These are phyloP conservation scores for Spialia ferax DNA, from an alignment of 2,888 invertebrate genomes.

Conservation along the genomic window DNA sequence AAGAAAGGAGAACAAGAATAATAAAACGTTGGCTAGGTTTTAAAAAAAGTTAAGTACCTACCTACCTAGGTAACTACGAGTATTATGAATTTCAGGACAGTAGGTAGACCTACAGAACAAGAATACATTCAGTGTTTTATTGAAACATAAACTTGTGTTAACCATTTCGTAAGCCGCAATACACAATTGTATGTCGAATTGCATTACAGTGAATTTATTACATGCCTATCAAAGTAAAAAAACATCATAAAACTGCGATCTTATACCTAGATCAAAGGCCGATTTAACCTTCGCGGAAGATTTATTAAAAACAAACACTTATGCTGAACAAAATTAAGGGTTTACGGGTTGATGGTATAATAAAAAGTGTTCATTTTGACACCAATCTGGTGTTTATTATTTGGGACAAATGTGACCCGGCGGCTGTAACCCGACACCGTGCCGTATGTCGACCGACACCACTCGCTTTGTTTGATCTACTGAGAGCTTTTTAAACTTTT, in stretches of 20 bases:
- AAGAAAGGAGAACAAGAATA: neutral
- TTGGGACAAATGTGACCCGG: conserved; percentile 82
- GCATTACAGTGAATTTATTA: conserved; percentile 55
- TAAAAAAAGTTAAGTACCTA: too few species aligned
- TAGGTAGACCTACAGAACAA: neutral
- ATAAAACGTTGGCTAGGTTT: neutral
- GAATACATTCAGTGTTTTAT: conserved; percentile 58
- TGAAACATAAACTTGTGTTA: conserved; percentile 63
- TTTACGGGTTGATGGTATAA: conserved; percentile 81
- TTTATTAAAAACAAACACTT: conserved; percentile 78
- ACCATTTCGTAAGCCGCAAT: conserved; percentile 59
- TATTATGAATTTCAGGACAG: conserved; percentile 29
- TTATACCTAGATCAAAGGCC: conserved; percentile 65
- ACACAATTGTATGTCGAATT: conserved; percentile 55
- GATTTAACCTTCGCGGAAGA: conserved; percentile 70
- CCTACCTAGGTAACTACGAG: neutral
- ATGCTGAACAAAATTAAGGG: conserved; percentile 58
- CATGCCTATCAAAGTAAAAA: conserved; percentile 51
- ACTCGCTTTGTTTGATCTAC: conserved; percentile 85
- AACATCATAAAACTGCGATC: conserved; percentile 58
- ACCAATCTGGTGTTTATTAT: conserved; percentile 85
- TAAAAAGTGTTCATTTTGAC: conserved; percentile 84
- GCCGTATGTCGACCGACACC: conserved; percentile 78
- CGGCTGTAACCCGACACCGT: conserved; percentile 74
- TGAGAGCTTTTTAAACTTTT: conserved; percentile 86